These are phyloP conservation scores for Gadopsis marmoratus DNA, from an alignment of 2,797 vertebrate genomes.

Conservation along the genomic window DNA sequence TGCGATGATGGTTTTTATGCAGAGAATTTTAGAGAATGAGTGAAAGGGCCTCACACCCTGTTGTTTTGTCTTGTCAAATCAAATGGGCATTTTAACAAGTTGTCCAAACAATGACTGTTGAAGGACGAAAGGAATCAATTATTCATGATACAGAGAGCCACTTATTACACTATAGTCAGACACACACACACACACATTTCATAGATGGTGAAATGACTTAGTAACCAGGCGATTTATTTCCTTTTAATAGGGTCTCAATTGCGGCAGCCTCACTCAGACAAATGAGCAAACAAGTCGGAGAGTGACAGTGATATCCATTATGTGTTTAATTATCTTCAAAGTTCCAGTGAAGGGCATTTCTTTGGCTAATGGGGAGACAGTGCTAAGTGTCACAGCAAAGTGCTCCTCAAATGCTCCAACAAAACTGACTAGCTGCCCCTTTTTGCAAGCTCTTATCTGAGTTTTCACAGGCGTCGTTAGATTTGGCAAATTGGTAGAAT, in stretches of 20 bases:
- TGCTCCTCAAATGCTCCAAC: conserved; percentile 78
- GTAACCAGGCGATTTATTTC: conserved; percentile 86
- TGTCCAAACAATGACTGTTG: conserved; percentile 79
- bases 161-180: conserved; percentile 71
- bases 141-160: conserved; percentile 80
- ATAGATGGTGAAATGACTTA: conserved; percentile 87
- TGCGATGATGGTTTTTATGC: conserved; percentile 50
- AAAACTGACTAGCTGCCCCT: conserved; percentile 72
- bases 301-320: conserved; percentile 90
- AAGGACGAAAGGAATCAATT: conserved; percentile 81
- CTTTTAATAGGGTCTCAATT: conserved; percentile 87
- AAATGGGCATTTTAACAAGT: conserved; percentile 77
- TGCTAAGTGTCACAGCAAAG: conserved; percentile 82
- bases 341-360: conserved; percentile 87
- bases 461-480: conserved; percentile 75
- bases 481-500: conserved; percentile 80
- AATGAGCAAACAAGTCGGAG: conserved; percentile 86
- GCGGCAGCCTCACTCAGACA: conserved; percentile 82
- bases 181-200: conserved; percentile 61
- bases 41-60: conserved; percentile 55
- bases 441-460: conserved; percentile 63
- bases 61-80: conserved; percentile 79
- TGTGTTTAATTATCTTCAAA: conserved; percentile 91
- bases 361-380: conserved; percentile 85
- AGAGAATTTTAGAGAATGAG: conserved; percentile 53